Percentiles rank a stretch among this genome's conserved stretches.
These are phyloP conservation scores for Spea hammondii DNA, from an alignment of 2,797 vertebrate genomes.

Conservation along the genomic window DNA sequence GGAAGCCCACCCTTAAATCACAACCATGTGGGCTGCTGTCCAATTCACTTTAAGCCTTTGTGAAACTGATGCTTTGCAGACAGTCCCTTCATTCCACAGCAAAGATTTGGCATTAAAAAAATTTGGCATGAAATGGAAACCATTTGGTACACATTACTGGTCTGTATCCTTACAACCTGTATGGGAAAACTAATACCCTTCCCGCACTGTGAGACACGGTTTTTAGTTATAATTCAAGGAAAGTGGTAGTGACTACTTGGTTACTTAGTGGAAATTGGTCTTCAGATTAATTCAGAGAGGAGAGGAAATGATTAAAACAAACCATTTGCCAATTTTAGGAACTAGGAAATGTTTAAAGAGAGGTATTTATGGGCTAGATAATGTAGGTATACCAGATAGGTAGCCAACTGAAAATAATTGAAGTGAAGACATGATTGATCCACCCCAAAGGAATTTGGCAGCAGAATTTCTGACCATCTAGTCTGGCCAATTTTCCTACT, in stretches of 20 bases:
- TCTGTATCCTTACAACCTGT: constrained; percentile 1
- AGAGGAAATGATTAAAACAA: too few species aligned
- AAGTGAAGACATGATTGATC: too few species aligned
- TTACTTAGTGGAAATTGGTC: constrained; percentile 1
- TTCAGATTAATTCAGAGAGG: neutral
- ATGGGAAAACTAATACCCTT: neutral
- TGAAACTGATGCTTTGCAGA: constrained; percentile 36
- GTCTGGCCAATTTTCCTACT: too few species aligned
- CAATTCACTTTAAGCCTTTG: constrained; percentile 41
- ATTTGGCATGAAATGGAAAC: constrained; percentile 25
- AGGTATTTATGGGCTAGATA: too few species aligned
- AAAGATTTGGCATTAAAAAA: constrained; percentile 6
- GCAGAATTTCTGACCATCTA: too few species aligned
- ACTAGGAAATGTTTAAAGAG: too few species aligned
- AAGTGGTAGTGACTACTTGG: neutral
- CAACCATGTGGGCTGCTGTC: constrained; percentile 38
- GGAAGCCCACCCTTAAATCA: constrained; percentile 24
- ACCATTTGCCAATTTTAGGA: too few species aligned
- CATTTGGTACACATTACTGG: constrained; percentile 2
- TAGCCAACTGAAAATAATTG: too few species aligned
- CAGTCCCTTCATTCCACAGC: constrained; percentile 12
- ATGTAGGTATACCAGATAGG: too few species aligned
- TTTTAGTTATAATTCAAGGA: neutral
- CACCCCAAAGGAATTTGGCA: too few species aligned
- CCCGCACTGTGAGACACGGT: neutral